Conservation (phyloP, 2,888 invertebrate species). For the Drosophila pullipes region DNA sequence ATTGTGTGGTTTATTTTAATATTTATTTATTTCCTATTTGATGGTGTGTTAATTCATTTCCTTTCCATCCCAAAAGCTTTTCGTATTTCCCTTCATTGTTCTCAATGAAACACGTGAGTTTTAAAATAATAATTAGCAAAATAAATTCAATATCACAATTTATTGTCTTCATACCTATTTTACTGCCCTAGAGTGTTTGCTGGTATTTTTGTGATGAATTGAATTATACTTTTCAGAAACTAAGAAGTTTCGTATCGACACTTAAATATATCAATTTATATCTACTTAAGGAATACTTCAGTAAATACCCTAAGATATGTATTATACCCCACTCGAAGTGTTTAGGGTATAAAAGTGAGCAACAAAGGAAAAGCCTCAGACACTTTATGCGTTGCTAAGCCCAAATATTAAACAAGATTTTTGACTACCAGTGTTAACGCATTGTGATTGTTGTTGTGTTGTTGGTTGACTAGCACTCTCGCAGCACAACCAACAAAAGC, state of each 20-base stretch:
- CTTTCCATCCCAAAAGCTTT: not conserved
- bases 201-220: not conserved
- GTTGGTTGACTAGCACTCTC: constrained; percentile 18
- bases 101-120: not conserved
- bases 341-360: constrained; percentile 2
- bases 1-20: too few species aligned
- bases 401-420: constrained; percentile 75
- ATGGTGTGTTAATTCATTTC: not conserved
- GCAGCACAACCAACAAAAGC: constrained; percentile 10
- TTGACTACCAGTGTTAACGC: constrained; percentile 77
- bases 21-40: not conserved
- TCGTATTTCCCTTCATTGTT: not conserved
- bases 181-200: not conserved
- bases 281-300: not conserved
- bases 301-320: not conserved
- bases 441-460: constrained; percentile 57
- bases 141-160: not conserved
- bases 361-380: constrained; percentile 35
- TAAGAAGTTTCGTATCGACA: not conserved
- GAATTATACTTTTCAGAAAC: not conserved
- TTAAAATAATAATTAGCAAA: not conserved
- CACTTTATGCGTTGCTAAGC: constrained; percentile 54
- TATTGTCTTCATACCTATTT: not conserved
- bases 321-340: not conserved
- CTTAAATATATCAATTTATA: too few species aligned